A percentile compares a stretch with the other conserved stretches of the same genome.
These are phyloP conservation scores for Rhinella marina DNA, from an alignment of 2,797 vertebrate genomes.

Conservation along the genomic window DNA sequence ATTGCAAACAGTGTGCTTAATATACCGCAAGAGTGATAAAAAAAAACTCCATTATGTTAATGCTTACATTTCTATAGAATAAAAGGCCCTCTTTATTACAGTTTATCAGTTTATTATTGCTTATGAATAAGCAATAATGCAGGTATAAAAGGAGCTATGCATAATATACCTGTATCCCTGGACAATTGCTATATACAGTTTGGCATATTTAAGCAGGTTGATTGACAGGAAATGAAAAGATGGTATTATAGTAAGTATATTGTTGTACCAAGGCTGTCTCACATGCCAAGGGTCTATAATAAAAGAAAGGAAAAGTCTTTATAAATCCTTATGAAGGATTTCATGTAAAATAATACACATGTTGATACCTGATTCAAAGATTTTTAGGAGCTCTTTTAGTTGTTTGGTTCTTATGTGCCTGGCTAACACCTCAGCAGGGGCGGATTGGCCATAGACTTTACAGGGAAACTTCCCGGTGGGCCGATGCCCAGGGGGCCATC, in stretches of 20 bases:
- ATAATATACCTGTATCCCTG: not conserved
- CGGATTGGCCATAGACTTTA: too few relatives aligned
- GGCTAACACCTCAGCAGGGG: too few relatives aligned
- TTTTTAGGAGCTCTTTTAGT: not conserved
- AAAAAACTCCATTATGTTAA: not conserved
- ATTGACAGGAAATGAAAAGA: constrained; percentile 4
- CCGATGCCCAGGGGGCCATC: too few relatives aligned
- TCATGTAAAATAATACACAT: not conserved
- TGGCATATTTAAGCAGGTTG: not conserved
- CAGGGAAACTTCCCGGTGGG: too few relatives aligned
- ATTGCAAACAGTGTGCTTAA: not conserved
- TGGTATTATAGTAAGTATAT: not conserved
- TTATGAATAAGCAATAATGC: not conserved
- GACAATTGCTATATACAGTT: not conserved
- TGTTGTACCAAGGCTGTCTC: not conserved
- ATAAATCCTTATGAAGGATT: not conserved
- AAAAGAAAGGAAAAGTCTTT: not conserved
- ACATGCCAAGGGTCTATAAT: not conserved
- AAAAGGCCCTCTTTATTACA: not conserved
- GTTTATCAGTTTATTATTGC: not conserved
- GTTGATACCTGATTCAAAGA: not conserved
- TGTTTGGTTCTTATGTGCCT: too few relatives aligned
- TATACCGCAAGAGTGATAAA: not conserved
- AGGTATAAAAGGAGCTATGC: not conserved
- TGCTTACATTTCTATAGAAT: not conserved